These are phyloP conservation scores for Poecilus cupreus DNA, from an alignment of 2,888 invertebrate genomes.

Conservation along the genomic window DNA sequence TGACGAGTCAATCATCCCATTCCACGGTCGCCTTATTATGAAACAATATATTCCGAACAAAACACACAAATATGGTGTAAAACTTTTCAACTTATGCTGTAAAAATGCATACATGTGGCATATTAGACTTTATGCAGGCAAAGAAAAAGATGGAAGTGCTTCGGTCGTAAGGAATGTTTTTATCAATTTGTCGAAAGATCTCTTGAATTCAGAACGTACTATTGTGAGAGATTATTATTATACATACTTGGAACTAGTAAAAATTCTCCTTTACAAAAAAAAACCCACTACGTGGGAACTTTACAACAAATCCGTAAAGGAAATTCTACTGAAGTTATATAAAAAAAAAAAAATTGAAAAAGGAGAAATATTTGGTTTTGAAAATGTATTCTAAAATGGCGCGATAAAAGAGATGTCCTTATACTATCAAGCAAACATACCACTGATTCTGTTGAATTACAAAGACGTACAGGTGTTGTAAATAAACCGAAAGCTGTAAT, in stretches of 20 bases:
- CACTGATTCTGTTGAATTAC: conserved; percentile 59
- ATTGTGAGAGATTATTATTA: conserved; percentile 61
- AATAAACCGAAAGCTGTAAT: conserved; percentile 54
- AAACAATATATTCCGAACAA: conserved; percentile 65
- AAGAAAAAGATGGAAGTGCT: conserved; percentile 55
- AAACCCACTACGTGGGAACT: conserved; percentile 63
- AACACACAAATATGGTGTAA: conserved; percentile 65
- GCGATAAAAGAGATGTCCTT: conserved; percentile 64
- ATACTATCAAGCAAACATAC: conserved; percentile 64
- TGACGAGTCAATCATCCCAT: conserved; percentile 65
- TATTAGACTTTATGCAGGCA: conserved; percentile 61
- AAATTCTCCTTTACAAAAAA: conserved; percentile 61
- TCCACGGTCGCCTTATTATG: conserved; percentile 64
- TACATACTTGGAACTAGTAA: conserved; percentile 62
- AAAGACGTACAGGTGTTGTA: conserved; percentile 58
- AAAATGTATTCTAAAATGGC: conserved; percentile 63
- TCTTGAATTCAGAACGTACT: conserved; percentile 26
- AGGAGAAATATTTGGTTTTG: background rate
- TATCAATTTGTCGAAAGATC: background rate
- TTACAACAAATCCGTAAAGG: conserved; percentile 63
- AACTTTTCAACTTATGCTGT: conserved; percentile 59
- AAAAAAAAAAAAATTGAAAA: conserved; percentile 60
- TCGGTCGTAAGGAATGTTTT: conserved; percentile 53
- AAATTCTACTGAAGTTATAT: conserved; percentile 60
- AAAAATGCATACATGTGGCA: conserved; percentile 61